phyloP scores from a whole-genome alignment of 2,113 vertebrate genomes.

The Apteryx mantelli region DNA sequence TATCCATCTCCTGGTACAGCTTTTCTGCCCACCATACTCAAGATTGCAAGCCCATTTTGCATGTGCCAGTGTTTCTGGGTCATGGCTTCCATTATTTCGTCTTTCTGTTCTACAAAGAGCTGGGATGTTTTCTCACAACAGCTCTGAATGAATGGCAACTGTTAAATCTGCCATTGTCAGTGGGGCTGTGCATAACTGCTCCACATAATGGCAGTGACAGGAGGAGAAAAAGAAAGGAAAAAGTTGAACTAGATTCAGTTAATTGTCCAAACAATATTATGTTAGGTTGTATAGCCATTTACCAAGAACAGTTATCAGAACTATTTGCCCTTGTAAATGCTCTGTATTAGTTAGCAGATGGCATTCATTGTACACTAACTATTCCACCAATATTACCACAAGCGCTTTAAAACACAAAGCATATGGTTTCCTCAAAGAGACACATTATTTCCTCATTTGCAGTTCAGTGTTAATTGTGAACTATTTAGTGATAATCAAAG shows the following conservation, averaged over 20 bases:
- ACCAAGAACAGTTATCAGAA: constrained; percentile 42
- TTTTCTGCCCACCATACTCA: neutral
- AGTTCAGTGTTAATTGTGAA: constrained; percentile 75
- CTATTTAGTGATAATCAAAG: constrained; percentile 72
- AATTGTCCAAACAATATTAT: constrained; percentile 2
- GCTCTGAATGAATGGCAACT: neutral
- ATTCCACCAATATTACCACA: constrained; percentile 35
- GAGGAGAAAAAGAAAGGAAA: neutral
- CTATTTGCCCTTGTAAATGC: constrained; percentile 70
- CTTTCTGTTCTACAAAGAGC: neutral
- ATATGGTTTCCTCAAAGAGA: constrained; percentile 75
- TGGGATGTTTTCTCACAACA: neutral
- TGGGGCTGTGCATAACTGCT: neutral
- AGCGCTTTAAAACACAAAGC: constrained; percentile 66
- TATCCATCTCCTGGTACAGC: neutral
- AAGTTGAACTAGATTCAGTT: constrained; percentile 15
- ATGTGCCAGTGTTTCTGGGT: neutral
- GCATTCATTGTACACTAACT: constrained; percentile 71
- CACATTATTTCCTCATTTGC: constrained; percentile 75
- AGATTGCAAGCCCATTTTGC: neutral
- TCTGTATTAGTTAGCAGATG: constrained; percentile 80
- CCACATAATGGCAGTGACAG: neutral
- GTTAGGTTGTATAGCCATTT: constrained; percentile 27
- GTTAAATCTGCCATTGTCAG: neutral
- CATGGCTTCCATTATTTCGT: neutral